Base-by-base conservation (phyloP, 2,888 invertebrate genomes). In the Polyploca ridens region DNA sequence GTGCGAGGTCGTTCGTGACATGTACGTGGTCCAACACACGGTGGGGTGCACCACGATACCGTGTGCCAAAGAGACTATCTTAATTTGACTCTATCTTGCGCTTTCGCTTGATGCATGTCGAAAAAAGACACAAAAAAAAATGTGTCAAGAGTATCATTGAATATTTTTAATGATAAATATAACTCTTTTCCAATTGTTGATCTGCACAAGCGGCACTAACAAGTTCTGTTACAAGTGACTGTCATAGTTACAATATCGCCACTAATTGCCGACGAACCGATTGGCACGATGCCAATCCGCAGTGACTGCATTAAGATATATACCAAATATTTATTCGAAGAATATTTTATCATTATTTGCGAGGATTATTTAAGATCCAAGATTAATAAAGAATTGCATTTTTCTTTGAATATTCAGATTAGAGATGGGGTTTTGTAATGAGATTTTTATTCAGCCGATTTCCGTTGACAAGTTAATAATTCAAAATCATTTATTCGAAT, bases 251-350 rank as follows among this genome's bases (percentile, higher is more conserved):
- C 67, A 63, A 65, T 73, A 73, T 67, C 71, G 66, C 64, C 66
- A 62, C 68, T 75, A 75, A 76, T 76, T 76, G 75, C 70, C 69
- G 69, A 68, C 67, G 65, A 64, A 46, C 19, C 54, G 33, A 44
- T 62, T 75, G 75, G 75, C 73, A 60, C 33, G 35, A 38, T 35
- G 73, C 75, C 75, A 75, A 70, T 72, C 67, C 63, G 58, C 64
- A 66, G 69, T 68, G 64, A 66, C 69, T 67, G 69, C 66, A 69
- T 65, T 66, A 66, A 63, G 58, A 63, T 64, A 63, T 64, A 63
- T 59, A 63, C 63, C 58, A 61, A 61, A 58, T 63, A 35, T 66
- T 62, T 60, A 44, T 46, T 46, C 10, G 2, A 46, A 46, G 27
- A 27, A 27, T 27, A 27, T 27, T 27, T 27, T 11, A 41, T 41